Conservation (phyloP, 2,888 invertebrate genomes). For the Zygaena filipendulae region DNA sequence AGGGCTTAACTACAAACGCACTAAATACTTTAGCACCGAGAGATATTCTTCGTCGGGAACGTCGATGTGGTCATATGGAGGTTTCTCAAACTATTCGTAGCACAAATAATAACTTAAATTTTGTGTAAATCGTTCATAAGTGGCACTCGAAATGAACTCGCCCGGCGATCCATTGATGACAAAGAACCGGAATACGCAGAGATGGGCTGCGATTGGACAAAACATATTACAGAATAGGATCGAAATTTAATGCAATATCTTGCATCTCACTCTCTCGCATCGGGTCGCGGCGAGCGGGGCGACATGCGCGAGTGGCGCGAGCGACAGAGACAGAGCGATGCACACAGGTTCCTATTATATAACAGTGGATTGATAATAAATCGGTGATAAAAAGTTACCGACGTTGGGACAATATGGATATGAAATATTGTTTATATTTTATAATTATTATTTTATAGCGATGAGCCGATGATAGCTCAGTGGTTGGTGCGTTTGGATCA, state of each 20-base stretch:
- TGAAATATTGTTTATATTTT: slow-evolving; percentile 14
- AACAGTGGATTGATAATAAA: slow-evolving; percentile 58
- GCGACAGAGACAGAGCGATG: slow-evolving; percentile 29
- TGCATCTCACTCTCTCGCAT: slow-evolving; percentile 33
- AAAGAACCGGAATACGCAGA: slow-evolving; percentile 73
- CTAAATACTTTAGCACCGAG: slow-evolving; percentile 29
- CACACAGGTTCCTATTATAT: slow-evolving; percentile 46
- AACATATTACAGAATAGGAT: slow-evolving; percentile 56
- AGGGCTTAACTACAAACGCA: slow-evolving; percentile 38
- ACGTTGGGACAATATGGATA: slow-evolving; percentile 32
- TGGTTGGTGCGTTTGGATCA: too few relatives aligned
- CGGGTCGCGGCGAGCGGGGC: slow-evolving; percentile 11
- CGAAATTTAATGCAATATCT: slow-evolving; percentile 58
- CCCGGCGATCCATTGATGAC: slow-evolving; percentile 77
- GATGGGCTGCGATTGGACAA: slow-evolving; percentile 70
- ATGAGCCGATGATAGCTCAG: too few relatives aligned
- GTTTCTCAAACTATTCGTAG: slow-evolving; percentile 18
- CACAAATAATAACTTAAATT: slow-evolving; percentile 29
- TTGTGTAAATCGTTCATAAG: slow-evolving; percentile 39
- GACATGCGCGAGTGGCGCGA: slow-evolving; percentile 9
- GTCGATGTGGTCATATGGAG: too few relatives aligned
- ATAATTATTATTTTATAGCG: too few relatives aligned
- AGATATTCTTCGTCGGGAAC: slow-evolving; percentile 15
- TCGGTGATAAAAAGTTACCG: slow-evolving; percentile 61
- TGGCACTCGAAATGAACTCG: slow-evolving; percentile 64